These are phyloP conservation scores for Sus cebifrons DNA, from an alignment of 2,797 vertebrate species.

Conservation along the genomic window DNA sequence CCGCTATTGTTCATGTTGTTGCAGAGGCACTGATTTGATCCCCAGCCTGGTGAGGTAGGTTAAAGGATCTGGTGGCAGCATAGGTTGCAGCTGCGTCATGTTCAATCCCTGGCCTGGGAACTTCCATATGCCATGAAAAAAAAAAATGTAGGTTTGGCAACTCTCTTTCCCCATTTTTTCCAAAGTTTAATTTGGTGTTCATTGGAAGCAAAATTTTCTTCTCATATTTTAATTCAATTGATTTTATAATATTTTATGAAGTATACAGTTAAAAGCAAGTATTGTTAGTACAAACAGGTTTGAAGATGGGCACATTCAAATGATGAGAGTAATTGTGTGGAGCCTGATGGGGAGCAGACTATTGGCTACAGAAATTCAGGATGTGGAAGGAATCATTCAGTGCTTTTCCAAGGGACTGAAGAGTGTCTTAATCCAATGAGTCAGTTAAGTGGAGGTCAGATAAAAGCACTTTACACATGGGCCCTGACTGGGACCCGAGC, in stretches of 20 bases:
- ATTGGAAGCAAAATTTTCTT: conserved; percentile 21
- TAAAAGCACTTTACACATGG: conserved; percentile 58
- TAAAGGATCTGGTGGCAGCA: too few relatives aligned
- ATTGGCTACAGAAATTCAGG: not conserved
- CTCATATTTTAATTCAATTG: not conserved
- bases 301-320: not conserved
- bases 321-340: not conserved
- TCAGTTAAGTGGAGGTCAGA: not conserved
- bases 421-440: conserved; percentile 14
- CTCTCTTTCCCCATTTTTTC: conserved; percentile 11
- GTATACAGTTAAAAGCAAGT: conserved; percentile 7
- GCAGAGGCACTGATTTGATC: too few relatives aligned
- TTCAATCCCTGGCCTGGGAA: too few relatives aligned
- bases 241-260: not conserved
- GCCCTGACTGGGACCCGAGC: not conserved
- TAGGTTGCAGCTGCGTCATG: too few relatives aligned
- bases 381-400: not conserved
- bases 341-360: not conserved
- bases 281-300: not conserved
- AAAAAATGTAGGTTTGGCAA: not conserved
- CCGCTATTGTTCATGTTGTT: too few relatives aligned
- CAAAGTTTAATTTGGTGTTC: conserved; percentile 58
- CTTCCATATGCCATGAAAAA: too few relatives aligned
- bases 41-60: too few relatives aligned
- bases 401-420: conserved; percentile 15